phyloP scores from a whole-genome alignment of 2,888 invertebrate species.

The Ptilodon capucinus region DNA sequence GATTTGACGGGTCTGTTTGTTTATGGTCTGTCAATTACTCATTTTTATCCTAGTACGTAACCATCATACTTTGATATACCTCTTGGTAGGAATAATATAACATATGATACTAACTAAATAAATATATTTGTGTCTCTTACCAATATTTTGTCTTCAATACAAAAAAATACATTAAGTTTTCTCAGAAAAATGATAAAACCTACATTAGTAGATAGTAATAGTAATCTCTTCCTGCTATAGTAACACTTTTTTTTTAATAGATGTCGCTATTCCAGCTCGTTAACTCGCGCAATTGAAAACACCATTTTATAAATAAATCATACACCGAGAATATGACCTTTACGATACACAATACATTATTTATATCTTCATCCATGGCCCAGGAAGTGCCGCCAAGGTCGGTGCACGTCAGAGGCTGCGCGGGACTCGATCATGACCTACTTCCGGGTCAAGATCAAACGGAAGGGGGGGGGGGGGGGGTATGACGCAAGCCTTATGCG shows the following conservation, averaged over 20 bases:
- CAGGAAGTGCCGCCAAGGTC: conserved; percentile 44
- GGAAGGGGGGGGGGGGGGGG: conserved; percentile 17
- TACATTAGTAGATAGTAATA: too few relatives aligned
- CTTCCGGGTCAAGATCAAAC: conserved; percentile 66
- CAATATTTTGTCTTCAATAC: too few relatives aligned
- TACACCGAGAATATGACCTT: not conserved
- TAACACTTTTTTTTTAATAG: not conserved
- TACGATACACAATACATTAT: not conserved
- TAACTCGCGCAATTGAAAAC: not conserved
- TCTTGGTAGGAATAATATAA: too few relatives aligned
- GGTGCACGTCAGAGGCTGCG: conserved; percentile 60
- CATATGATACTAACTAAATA: too few relatives aligned
- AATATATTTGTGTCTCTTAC: too few relatives aligned
- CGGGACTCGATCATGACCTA: conserved; percentile 64
- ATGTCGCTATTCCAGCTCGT: not conserved
- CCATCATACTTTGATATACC: too few relatives aligned
- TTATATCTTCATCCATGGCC: conserved; percentile 14
- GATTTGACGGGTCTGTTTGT: too few relatives aligned
- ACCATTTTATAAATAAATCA: not conserved
- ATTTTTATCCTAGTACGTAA: too few relatives aligned
- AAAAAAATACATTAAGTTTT: too few relatives aligned
- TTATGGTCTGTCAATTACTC: too few relatives aligned
- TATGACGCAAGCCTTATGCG: conserved; percentile 44
- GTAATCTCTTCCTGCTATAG: not conserved
- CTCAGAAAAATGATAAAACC: too few relatives aligned